Base-by-base conservation (phyloP, 2,888 invertebrate species). In the Acanthosepion lycidas region DNA sequence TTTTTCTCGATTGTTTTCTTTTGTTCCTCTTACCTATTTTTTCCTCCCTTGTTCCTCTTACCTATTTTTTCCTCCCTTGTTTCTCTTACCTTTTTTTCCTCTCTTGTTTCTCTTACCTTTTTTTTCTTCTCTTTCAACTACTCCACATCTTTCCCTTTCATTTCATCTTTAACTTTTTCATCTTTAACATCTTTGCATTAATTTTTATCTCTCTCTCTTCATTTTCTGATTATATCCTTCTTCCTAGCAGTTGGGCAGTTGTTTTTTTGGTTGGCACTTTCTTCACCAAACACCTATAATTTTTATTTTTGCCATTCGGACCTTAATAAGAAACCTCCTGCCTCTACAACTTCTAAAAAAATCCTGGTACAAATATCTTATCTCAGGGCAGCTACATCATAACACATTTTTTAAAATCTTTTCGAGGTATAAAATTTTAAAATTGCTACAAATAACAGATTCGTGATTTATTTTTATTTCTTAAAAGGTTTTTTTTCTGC, bases 41-140 rank as follows among this genome's bases (percentile, higher is more conserved):
- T 8, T 26, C 6, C 28, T 28, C n/a, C n/a, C 78, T 8, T n/a
- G n/a, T 15, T 9, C 12, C n/a, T 8, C 28, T 2, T 78, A 0
- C n/a, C 18, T 4, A n/a, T 8, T 18, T 28, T 64, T 0, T 64
- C 20, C 0, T 26, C 0, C 64, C 8, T 1, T 23, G 0, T 18
- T 26, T 28, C 0, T 28, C 64, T 0, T 6, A 5, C 64, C 28
- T 64, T 20, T 15, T 55, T 55, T 55, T 5, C 9, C 64, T 0
- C n/a, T 9, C 28, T 28, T 5, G 28, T 6, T 9, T 28, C 6
- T 6, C 6, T n/a, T 12, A 28, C 78, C 28, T 9, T 55, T 55
- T 55, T 55, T 18, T 55, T 8, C 78, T n/a, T 78, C n/a, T 78
- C 15, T n/a, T 78, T 15, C 55, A 51, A 8, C n/a, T 9, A 6